Evolutionary conservation across 1,140 invertebrate species (phyloP), one percentile per base, ranked within the genome.

Genomic region (Eubasilissa regina): DNA sequence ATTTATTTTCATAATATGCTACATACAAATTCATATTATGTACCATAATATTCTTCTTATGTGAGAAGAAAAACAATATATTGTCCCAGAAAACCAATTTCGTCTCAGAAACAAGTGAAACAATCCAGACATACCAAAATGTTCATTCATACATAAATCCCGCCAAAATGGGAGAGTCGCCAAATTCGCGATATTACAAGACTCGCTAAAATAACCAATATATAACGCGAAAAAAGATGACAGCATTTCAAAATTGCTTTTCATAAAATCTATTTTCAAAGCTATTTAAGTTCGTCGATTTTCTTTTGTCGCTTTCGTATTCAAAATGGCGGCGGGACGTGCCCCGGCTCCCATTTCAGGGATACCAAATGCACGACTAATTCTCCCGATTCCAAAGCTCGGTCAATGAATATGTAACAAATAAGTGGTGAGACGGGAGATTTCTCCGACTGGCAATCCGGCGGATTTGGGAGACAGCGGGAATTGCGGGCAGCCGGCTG

Each of bases 351-450:
- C 11, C n/a, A 43, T 19, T 19, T 43, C 35, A n/a, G 43, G 58
- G 74, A 76, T 76, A 10, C 15, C 43, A 11, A 47, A 6, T 73
- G 68, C 68, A 73, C 43, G 44, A 43, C 45, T 60, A 60, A 64
- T 76, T 62, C 74, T n/a, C 56, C 11, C 55, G 11, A 21, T 35
- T 45, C 43, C 21, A 15, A 56, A 43, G 74, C 43, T 64, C 74
- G 48, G 43, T 76, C 55, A 64, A 76, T 76, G 74, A 64, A 76
- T 76, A 76, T 76, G 74, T 76, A 76, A 76, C 74, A 76, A 73
- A 75, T 76, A 76, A 76, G 58, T 64, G 15, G 35, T 11, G 74
- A 64, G 58, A 60, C 19, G 56, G 43, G 44, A 76, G 47, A 62
- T 76, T 64, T 47, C 56, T 47, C 11, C 56, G 17, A 19, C 45